Base-by-base conservation (phyloP, 2,888 invertebrate species). In the Drosophila tripunctata region DNA sequence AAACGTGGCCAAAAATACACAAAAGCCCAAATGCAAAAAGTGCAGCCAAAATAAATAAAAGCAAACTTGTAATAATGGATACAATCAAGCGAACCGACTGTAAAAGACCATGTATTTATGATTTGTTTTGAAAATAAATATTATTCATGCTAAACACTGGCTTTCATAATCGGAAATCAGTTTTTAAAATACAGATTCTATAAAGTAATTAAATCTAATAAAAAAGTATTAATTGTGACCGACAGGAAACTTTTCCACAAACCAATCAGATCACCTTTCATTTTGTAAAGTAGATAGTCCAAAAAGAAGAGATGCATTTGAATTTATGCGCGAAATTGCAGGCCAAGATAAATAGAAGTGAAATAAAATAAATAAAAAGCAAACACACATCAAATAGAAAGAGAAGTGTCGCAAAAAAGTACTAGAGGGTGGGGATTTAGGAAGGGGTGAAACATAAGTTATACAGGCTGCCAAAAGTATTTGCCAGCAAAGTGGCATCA, bases 401-500 rank as follows among this genome's bases (percentile, higher is more conserved):
- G 66, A 74, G 69, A 64, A 80, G 67, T 66, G 67, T 45, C 70
- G 63, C 58, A 35, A 31, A 55, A 22, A 35, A 12, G 38, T 17
- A 36, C 36, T 21, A 8, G 27, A 12, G 3, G 15, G 4, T 3
- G 17, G 21, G 21, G 12, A 5, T 8, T 4, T 35, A 19, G 5
- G 19, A 7, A 27, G 17, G 14, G 36, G 6, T 7, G 31, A 24
- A 44, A 57, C 67, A 63, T 50, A 68, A 70, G 63, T 62, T 69
- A 70, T 75, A 73, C 71, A 73, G 62, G 69, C 76, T 85, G 86
- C 80, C 86, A 86, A 86, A 63, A 70, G 71, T 74, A 69, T 77
- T 73, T 76, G 86, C 86, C 83, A 79, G 67, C 87, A 86, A 77
- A 77, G 87, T 86, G 78, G 74, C 84, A 85, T 85, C 86, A 88